Conservation (phyloP, 2,888 invertebrate genomes). For the Lepidonotus clava region DNA sequence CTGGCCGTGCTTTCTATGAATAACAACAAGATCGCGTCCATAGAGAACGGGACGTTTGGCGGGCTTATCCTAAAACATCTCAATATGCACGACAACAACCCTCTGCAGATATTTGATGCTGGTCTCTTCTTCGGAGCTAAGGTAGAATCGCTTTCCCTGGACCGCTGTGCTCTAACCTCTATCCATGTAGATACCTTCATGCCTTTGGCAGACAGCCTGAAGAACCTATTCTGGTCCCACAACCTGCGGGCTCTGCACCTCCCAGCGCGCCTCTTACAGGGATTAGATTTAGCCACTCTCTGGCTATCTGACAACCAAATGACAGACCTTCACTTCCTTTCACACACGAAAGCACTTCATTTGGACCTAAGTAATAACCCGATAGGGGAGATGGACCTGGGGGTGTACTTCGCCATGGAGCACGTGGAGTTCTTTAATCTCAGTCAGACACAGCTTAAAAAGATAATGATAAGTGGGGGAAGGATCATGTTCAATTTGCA, state of each 20-base stretch:
- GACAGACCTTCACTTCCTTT: constrained; percentile 10
- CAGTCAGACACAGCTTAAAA: neutral
- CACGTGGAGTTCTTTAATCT: constrained; percentile 40
- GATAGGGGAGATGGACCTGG: neutral
- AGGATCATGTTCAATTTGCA: constrained; percentile 25
- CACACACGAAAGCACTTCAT: constrained; percentile 8
- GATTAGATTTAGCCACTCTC: neutral
- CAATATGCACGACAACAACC: constrained; percentile 30
- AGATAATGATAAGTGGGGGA: neutral
- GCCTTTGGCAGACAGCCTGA: constrained; percentile 33
- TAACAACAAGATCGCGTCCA: constrained; percentile 21
- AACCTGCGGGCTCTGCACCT: constrained; percentile 5
- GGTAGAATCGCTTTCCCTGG: constrained; percentile 24
- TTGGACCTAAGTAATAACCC: constrained; percentile 44
- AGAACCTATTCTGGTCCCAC: constrained; percentile 32
- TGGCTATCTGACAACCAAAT: constrained; percentile 17
- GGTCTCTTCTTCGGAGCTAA: neutral
- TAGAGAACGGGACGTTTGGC: constrained; percentile 20
- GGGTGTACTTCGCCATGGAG: constrained; percentile 14
- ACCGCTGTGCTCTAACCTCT: constrained; percentile 8
- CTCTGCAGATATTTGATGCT: neutral
- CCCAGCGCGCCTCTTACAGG: constrained; percentile 27
- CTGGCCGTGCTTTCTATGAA: constrained; percentile 13
- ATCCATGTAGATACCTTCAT: constrained; percentile 33
- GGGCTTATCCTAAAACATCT: constrained; percentile 23